Conservation (phyloP, 2,113 vertebrate species). For the Helogale parvula region DNA sequence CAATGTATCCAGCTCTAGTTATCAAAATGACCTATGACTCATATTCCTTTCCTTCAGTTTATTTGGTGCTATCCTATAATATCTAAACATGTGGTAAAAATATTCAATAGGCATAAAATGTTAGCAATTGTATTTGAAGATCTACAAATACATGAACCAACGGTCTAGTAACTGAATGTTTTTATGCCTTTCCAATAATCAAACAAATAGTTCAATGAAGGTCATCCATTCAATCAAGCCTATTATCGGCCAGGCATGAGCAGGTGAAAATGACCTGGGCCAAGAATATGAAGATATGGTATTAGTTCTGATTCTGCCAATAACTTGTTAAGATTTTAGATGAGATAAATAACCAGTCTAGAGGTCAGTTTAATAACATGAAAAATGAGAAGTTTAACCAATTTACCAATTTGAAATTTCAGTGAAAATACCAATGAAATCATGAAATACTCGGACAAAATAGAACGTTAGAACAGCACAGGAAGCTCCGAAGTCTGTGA, state of each 20-base stretch:
- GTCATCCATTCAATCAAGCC: background rate
- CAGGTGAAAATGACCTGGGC: background rate
- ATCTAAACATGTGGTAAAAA: background rate
- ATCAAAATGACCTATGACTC: background rate
- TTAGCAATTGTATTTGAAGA: constrained; percentile 20
- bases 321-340: background rate
- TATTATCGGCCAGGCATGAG: background rate
- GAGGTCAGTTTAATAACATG: background rate
- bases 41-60: background rate
- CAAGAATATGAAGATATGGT: background rate
- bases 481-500: background rate
- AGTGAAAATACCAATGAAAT: background rate
- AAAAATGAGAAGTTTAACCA: background rate
- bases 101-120: constrained; percentile 1
- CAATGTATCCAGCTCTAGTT: background rate
- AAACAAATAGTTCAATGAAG: background rate
- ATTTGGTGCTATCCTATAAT: background rate
- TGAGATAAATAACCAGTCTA: constrained; percentile 24
- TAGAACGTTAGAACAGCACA: background rate
- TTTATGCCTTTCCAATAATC: background rate
- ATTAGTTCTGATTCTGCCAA: background rate
- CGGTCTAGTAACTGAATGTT: background rate
- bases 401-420: constrained; percentile 36
- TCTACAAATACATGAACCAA: background rate
- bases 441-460: constrained; percentile 6